phyloP scores from a whole-genome alignment of 2,113 vertebrate genomes.

The Grallaria varia region DNA sequence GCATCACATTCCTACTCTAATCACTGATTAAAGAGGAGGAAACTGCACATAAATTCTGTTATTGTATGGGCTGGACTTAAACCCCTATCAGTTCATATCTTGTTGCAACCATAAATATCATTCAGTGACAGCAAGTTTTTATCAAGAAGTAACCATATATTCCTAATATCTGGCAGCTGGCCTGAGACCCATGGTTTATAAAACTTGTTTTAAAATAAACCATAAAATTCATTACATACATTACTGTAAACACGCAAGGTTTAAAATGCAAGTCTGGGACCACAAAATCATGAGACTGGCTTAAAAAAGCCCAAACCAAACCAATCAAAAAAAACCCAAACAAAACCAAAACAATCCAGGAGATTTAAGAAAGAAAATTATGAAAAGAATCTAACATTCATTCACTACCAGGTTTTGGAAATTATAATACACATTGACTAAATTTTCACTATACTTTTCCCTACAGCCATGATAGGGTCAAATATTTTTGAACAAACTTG shows the following conservation, averaged over 20 bases:
- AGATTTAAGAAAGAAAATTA: slow-evolving; percentile 7
- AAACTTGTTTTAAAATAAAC: slow-evolving; percentile 4
- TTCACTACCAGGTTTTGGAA: neutral
- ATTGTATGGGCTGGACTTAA: neutral
- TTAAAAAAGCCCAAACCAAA: neutral
- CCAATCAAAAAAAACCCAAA: neutral
- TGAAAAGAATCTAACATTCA: neutral
- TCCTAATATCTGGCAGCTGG: slow-evolving; percentile 23
- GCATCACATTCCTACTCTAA: slow-evolving; percentile 42
- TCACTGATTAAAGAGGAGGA: slow-evolving; percentile 35
- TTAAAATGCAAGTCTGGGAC: neutral
- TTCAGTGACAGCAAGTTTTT: neutral
- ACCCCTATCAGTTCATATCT: neutral
- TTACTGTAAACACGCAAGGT: neutral
- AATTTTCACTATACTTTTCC: neutral
- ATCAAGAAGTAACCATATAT: slow-evolving; percentile 22
- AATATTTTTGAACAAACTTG: neutral
- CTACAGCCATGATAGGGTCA: neutral
- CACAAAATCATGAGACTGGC: neutral
- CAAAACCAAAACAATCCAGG: neutral
- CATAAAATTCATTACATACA: neutral
- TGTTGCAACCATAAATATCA: neutral
- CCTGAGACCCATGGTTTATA: neutral
- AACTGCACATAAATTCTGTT: slow-evolving; percentile 48
- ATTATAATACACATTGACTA: neutral